These are phyloP conservation scores for Drosophila orena DNA, from an alignment of 1,140 invertebrate genomes.

Conservation along the genomic window DNA sequence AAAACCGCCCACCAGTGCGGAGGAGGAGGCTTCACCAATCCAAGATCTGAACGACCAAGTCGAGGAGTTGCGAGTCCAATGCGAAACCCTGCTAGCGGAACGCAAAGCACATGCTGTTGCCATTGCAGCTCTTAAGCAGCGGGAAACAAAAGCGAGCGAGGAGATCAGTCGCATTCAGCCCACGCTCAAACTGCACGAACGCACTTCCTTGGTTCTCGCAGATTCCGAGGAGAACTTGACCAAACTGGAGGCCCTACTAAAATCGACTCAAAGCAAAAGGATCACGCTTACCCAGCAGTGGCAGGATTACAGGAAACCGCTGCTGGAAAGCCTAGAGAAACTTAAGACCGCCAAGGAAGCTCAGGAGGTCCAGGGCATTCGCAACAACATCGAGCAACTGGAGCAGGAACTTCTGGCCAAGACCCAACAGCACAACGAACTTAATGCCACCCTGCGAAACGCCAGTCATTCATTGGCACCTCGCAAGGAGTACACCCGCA, in stretches of 20 bases:
- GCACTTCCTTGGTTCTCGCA: slow-evolving; percentile 71
- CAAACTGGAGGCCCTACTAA: slow-evolving; percentile 71
- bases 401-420: slow-evolving; percentile 60
- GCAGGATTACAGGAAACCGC: slow-evolving; percentile 72
- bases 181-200: slow-evolving; percentile 69
- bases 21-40: slow-evolving; percentile 17
- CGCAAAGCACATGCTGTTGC: slow-evolving; percentile 46
- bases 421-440: slow-evolving; percentile 83
- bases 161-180: slow-evolving; percentile 54
- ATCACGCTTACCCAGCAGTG: slow-evolving; percentile 78
- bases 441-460: slow-evolving; percentile 86
- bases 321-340: slow-evolving; percentile 54
- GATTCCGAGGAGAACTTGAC: slow-evolving; percentile 70
- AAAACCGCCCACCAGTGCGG: background rate
- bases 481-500: slow-evolving; percentile 93
- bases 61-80: slow-evolving; percentile 61
- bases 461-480: slow-evolving; percentile 84
- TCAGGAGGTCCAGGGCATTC: slow-evolving; percentile 65
- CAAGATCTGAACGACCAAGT: slow-evolving; percentile 63
- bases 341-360: slow-evolving; percentile 63
- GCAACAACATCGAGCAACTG: slow-evolving; percentile 57
- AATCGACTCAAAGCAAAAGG: slow-evolving; percentile 57
- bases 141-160: slow-evolving; percentile 28
- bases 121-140: slow-evolving; percentile 26
- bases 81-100: slow-evolving; percentile 55